Evolutionary conservation across 1,140 invertebrate genomes (phyloP).

Genomic region (Megalonaias nervosa): DNA sequence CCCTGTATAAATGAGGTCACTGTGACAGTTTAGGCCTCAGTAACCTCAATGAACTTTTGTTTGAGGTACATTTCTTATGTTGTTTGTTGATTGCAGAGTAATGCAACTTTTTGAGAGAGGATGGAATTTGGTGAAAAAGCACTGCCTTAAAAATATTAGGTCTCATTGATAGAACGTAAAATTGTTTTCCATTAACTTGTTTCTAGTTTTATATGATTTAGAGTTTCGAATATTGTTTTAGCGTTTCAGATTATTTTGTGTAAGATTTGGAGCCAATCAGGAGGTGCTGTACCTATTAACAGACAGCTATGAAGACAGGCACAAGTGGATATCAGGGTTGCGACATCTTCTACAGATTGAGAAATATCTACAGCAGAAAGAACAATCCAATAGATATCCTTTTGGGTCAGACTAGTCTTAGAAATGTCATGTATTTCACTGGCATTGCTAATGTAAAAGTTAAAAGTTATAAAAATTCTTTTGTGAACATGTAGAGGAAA

Average conservation of each 20-base stretch:
- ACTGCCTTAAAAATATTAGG: too few relatives aligned
- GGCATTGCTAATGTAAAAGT: not conserved
- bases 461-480: not conserved
- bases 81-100: too few relatives aligned
- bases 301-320: slow-evolving; percentile 64
- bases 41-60: too few relatives aligned
- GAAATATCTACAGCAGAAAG: slow-evolving; percentile 56
- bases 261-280: slow-evolving; percentile 71
- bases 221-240: slow-evolving; percentile 14
- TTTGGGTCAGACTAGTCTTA: slow-evolving; percentile 9
- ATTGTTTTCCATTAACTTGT: not conserved
- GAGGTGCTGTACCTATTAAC: slow-evolving; percentile 73
- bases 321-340: slow-evolving; percentile 73
- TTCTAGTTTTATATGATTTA: not conserved
- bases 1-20: too few relatives aligned
- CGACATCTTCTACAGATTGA: slow-evolving; percentile 61
- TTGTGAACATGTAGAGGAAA: not conserved
- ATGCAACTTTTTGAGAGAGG: too few relatives aligned
- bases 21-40: too few relatives aligned
- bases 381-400: slow-evolving; percentile 62
- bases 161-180: too few relatives aligned
- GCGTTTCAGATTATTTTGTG: slow-evolving; percentile 71
- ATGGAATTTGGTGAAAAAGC: too few relatives aligned
- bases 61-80: too few relatives aligned
- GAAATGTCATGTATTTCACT: not conserved